phyloP scores from a whole-genome alignment of 2,113 vertebrate species.

The Chaetodon auriga region DNA sequence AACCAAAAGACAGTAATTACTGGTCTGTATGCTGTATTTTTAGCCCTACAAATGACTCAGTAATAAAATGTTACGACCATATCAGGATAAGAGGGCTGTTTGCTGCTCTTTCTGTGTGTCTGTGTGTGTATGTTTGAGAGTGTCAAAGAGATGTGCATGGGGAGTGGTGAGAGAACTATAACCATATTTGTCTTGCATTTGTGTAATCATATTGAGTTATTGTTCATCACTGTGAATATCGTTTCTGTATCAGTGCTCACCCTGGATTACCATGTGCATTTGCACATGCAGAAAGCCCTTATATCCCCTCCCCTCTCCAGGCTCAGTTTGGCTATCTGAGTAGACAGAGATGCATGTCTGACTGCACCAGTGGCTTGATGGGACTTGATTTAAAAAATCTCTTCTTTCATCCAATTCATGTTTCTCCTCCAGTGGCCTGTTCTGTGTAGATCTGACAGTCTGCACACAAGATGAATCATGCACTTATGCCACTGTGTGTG shows the following conservation, averaged over 20 bases:
- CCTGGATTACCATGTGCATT: not conserved
- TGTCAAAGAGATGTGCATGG: not conserved
- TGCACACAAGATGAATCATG: constrained; percentile 41
- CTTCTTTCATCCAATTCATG: constrained; percentile 61
- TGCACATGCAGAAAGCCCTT: constrained; percentile 6
- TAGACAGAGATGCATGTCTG: constrained; percentile 56
- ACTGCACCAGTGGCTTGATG: constrained; percentile 53
- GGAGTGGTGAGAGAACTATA: not conserved
- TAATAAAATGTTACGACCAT: not conserved
- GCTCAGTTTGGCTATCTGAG: constrained; percentile 19
- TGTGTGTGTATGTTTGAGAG: not conserved
- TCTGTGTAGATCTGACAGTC: constrained; percentile 52
- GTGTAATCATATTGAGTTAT: constrained; percentile 27
- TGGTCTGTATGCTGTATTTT: not conserved
- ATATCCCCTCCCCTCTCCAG: constrained; percentile 8
- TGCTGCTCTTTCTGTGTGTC: not conserved
- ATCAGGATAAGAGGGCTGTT: not conserved
- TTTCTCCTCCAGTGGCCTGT: constrained; percentile 63
- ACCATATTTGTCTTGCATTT: constrained; percentile 13
- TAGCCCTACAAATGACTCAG: not conserved
- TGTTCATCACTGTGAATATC: constrained; percentile 16
- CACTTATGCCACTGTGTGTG: constrained; percentile 24
- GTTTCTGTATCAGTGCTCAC: constrained; percentile 26
- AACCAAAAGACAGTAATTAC: constrained; percentile 17
- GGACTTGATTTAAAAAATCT: constrained; percentile 73